Percentiles rank a stretch among this genome's conserved stretches.
Evolutionary conservation across 2,888 invertebrate genomes (phyloP).

Genomic region (Panorpa germanica): DNA sequence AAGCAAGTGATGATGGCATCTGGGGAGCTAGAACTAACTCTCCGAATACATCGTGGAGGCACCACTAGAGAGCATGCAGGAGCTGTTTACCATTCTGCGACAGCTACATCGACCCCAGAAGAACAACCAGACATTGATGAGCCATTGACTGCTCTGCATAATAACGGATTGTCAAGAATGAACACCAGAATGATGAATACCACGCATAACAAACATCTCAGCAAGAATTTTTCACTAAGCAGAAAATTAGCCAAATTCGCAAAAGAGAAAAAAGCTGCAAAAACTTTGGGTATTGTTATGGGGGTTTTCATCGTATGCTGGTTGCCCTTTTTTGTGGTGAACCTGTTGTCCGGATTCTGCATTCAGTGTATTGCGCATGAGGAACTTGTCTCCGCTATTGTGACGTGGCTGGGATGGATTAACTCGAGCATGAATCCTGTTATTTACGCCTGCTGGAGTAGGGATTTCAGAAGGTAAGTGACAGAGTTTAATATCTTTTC

Average conservation of each 20-base stretch:
- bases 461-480: constrained; percentile 79
- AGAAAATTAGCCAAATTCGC: constrained; percentile 88
- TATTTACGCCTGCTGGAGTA: constrained; percentile 96
- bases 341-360: constrained; percentile 80
- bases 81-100: constrained; percentile 24
- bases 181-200: constrained; percentile 45
- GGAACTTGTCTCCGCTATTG: constrained; percentile 71
- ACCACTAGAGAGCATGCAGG: constrained; percentile 41
- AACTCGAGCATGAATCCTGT: constrained; percentile 95
- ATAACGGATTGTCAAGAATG: constrained; percentile 53
- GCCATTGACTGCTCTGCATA: constrained; percentile 55
- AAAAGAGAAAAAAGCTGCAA: constrained; percentile 94
- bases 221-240: constrained; percentile 83
- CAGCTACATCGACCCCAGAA: constrained; percentile 42
- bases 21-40: constrained; percentile 70
- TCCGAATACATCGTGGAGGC: constrained; percentile 87
- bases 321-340: constrained; percentile 94
- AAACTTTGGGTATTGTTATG: constrained; percentile 92
- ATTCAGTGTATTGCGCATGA: constrained; percentile 73
- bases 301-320: constrained; percentile 94
- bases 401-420: constrained; percentile 91
- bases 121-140: constrained; percentile 42
- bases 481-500: neutral
- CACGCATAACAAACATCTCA: constrained; percentile 39
- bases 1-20: constrained; percentile 76